These are phyloP conservation scores for Oreochromis grahami DNA, from an alignment of 2,797 vertebrate genomes.

Conservation along the genomic window DNA sequence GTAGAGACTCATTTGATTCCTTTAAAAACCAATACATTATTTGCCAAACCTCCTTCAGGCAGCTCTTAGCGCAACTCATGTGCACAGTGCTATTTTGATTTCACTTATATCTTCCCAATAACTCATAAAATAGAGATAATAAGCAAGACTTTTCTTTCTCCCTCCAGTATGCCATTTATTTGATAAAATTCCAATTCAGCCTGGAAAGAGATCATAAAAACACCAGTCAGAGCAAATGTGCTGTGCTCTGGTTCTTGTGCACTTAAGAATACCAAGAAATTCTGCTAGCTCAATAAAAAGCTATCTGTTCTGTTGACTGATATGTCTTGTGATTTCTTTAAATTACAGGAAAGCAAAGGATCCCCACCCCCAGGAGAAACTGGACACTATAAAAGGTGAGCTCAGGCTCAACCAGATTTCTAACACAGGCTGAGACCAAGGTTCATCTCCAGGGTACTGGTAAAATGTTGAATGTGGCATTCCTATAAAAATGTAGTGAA, in stretches of 20 bases:
- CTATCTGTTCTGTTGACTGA: background rate
- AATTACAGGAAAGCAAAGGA: background rate
- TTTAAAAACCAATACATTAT: background rate
- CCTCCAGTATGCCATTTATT: background rate
- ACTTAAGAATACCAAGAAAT: background rate
- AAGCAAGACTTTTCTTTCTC: background rate
- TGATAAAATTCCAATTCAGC: background rate
- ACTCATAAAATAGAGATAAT: background rate
- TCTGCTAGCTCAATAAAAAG: background rate
- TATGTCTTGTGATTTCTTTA: background rate
- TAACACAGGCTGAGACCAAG: background rate
- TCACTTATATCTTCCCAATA: background rate
- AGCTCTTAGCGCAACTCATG: background rate
- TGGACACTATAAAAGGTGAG: background rate
- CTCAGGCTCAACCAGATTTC: background rate
- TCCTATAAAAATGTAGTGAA: background rate
- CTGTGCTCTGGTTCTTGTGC: background rate
- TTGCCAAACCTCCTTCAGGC: background rate
- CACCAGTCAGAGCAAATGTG: background rate
- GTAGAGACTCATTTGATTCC: slow-evolving; percentile 1
- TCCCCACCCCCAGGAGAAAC: background rate
- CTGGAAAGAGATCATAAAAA: background rate
- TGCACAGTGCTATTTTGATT: background rate
- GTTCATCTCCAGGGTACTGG: background rate
- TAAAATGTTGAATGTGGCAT: background rate